Percentiles rank a stretch among this genome's conserved stretches.
Evolutionary conservation across 2,888 invertebrate genomes (phyloP).

Genomic region (Ophion slaviceki): DNA sequence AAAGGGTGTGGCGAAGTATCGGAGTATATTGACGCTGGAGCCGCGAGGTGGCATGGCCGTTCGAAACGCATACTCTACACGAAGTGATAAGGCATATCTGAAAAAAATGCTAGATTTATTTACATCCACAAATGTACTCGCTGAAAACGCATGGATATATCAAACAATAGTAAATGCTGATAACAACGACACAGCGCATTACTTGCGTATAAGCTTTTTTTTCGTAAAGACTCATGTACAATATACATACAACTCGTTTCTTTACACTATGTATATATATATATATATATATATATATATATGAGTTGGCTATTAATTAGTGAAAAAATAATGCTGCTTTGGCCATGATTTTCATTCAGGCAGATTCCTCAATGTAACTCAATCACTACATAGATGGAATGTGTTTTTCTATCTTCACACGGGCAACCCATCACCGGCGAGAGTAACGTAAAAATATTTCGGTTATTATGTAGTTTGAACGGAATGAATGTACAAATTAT

Average conservation of each 20-base stretch:
- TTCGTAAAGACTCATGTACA: constrained; percentile 69
- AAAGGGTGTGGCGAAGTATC: not conserved
- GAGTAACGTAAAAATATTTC: constrained; percentile 64
- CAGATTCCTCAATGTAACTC: constrained; percentile 46
- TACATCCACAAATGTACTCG: not conserved
- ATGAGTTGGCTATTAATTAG: constrained; percentile 77
- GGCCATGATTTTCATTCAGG: constrained; percentile 72
- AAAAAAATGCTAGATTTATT: not conserved
- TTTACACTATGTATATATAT: constrained; percentile 24
- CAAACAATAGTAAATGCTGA: not conserved
- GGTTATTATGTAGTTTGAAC: constrained; percentile 44
- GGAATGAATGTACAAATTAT: constrained; percentile 49
- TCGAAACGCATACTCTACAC: not conserved
- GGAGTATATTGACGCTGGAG: not conserved
- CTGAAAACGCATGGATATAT: not conserved
- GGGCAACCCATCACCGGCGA: constrained; percentile 52
- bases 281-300: constrained; percentile 45
- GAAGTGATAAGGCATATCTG: not conserved
- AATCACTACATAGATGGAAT: constrained; percentile 55
- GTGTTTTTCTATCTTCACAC: constrained; percentile 43
- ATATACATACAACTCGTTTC: constrained; percentile 66
- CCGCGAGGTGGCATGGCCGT: not conserved
- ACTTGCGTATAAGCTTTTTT: constrained; percentile 56
- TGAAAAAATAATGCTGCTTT: constrained; percentile 83
- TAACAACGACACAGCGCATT: constrained; percentile 7